Percentiles rank a stretch among this genome's conserved stretches.
Conservation (phyloP, 2,888 invertebrate species). For the Phyto melanocephala region DNA sequence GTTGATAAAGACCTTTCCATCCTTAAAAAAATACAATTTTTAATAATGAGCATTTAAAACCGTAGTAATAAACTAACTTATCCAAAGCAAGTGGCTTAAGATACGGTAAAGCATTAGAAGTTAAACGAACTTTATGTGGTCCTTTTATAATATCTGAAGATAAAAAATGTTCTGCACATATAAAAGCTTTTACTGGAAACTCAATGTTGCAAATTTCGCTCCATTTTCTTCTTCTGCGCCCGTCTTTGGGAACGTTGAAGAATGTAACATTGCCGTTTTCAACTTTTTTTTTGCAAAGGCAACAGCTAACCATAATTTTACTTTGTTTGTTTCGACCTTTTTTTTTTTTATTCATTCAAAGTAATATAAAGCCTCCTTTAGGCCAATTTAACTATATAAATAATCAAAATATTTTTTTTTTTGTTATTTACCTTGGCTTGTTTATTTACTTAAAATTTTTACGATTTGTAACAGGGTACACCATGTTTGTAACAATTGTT, state of each 20-base stretch:
- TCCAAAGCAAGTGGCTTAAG: not conserved
- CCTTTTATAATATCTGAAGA: constrained; percentile 17
- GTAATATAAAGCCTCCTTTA: no score
- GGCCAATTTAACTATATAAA: no score
- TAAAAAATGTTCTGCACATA: constrained; percentile 36
- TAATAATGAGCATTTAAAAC: not conserved
- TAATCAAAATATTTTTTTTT: no score
- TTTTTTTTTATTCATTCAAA: no score
- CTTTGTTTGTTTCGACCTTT: no score
- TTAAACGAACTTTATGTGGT: not conserved
- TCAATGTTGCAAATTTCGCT: constrained; percentile 14
- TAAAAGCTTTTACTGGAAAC: not conserved
- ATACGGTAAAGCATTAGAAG: constrained; percentile 18
- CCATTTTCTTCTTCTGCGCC: constrained; percentile 11
- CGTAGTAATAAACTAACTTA: not conserved
- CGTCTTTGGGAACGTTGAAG: constrained; percentile 36
- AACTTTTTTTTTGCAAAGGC: constrained; percentile 29
- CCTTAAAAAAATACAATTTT: not conserved
- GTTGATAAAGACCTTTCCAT: not conserved
- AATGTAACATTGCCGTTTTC: not conserved
- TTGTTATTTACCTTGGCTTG: no score
- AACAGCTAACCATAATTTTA: constrained; percentile 34
- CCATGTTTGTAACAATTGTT: no score
- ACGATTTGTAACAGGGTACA: no score
- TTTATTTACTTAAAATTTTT: no score